These are phyloP conservation scores for Diaphora mendica DNA, from an alignment of 2,888 invertebrate species.

Conservation along the genomic window DNA sequence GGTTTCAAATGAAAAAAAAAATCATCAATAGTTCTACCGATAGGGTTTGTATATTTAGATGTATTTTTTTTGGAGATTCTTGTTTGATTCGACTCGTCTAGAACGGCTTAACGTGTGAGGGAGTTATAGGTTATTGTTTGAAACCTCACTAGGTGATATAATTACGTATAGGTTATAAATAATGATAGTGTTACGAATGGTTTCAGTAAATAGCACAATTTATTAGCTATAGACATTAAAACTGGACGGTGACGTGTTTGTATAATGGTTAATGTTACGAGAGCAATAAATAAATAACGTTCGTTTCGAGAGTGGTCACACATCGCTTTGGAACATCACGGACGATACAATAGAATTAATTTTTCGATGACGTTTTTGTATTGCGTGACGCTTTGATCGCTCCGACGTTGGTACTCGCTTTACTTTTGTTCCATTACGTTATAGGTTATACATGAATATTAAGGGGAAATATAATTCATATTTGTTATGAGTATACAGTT, in stretches of 20 bases:
- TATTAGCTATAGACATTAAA: constrained; percentile 74
- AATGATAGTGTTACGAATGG: constrained; percentile 67
- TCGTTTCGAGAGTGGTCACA: constrained; percentile 55
- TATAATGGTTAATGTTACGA: constrained; percentile 63
- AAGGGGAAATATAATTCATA: background rate
- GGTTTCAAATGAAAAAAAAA: constrained; percentile 23
- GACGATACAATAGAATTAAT: constrained; percentile 54
- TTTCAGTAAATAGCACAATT: constrained; percentile 81
- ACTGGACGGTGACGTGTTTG: constrained; percentile 58
- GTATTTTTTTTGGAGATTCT: constrained; percentile 24
- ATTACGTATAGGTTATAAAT: constrained; percentile 71
- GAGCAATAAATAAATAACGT: constrained; percentile 63
- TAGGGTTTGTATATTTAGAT: constrained; percentile 31
- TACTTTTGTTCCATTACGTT: constrained; percentile 79
- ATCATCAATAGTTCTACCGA: constrained; percentile 36
- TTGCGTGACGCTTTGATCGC: constrained; percentile 56
- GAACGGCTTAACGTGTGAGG: constrained; percentile 71
- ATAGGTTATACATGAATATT: constrained; percentile 40
- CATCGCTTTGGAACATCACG: constrained; percentile 65
- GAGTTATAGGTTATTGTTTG: constrained; percentile 77
- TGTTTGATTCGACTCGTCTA: constrained; percentile 21
- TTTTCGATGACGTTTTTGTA: constrained; percentile 43
- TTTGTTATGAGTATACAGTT: background rate
- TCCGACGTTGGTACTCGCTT: constrained; percentile 58
- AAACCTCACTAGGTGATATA: constrained; percentile 85